Evolutionary conservation across 2,113 vertebrate genomes (phyloP).

Genomic region (Perognathus longimembris): DNA sequence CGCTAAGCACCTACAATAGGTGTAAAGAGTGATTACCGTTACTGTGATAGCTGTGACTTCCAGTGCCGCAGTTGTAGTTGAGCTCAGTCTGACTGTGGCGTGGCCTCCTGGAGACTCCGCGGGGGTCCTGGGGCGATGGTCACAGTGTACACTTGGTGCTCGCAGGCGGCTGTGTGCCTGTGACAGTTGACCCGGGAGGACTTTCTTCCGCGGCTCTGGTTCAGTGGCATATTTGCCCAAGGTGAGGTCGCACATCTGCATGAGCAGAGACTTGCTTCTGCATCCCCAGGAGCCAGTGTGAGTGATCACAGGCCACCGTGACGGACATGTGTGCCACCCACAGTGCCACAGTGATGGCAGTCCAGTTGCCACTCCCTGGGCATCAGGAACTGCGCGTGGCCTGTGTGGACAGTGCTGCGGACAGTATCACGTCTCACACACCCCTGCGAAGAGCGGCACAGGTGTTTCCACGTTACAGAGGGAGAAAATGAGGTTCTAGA

Average conservation of each 20-base stretch:
- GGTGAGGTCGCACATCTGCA: fast-evolving
- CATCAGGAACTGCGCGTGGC: neutral
- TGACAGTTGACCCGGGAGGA: neutral
- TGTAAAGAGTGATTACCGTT: neutral
- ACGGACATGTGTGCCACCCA: fast-evolving
- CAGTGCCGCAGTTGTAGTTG: neutral
- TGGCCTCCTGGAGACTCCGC: neutral
- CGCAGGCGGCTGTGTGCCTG: neutral
- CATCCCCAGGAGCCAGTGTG: neutral
- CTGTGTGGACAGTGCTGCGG: fast-evolving
- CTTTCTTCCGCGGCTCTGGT: neutral
- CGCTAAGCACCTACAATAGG: neutral
- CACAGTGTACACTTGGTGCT: neutral
- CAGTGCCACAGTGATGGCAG: fast-evolving
- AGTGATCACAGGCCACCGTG: neutral
- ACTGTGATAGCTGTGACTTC: neutral
- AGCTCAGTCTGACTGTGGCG: neutral
- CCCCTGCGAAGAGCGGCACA: fast-evolving
- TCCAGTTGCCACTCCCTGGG: fast-evolving
- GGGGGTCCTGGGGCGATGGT: neutral
- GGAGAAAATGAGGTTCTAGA: neutral
- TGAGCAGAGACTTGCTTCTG: neutral
- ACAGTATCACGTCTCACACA: neutral
- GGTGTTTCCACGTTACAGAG: neutral
- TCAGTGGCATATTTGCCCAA: neutral